Percentiles rank a stretch among this genome's conserved stretches.
These are phyloP conservation scores for Harpagus bidentatus DNA, from an alignment of 2,113 vertebrate species.

Conservation along the genomic window DNA sequence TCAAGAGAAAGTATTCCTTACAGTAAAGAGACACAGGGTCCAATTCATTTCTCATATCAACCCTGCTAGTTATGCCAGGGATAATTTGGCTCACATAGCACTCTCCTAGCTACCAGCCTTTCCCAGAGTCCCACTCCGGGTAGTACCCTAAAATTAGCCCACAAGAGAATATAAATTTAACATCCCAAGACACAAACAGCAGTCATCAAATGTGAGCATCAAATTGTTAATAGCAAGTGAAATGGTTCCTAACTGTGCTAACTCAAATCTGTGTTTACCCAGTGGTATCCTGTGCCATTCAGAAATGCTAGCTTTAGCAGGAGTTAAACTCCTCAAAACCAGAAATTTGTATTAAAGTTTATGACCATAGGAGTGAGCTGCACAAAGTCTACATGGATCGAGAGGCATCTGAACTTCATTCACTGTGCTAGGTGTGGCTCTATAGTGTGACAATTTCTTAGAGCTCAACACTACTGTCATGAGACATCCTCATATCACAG, in stretches of 20 bases:
- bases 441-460: background rate
- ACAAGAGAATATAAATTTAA: background rate
- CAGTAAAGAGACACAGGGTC: slow-evolving; percentile 20
- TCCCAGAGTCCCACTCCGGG: background rate
- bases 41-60: slow-evolving; percentile 50
- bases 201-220: background rate
- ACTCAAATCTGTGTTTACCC: background rate
- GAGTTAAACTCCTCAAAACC: background rate
- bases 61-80: background rate
- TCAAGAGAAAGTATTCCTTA: slow-evolving; percentile 7
- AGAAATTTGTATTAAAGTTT: background rate
- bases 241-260: background rate
- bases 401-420: background rate
- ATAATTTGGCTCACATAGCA: slow-evolving; percentile 15
- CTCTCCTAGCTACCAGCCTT: slow-evolving; percentile 25
- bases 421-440: background rate
- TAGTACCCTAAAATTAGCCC: background rate
- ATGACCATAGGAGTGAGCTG: background rate
- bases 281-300: background rate
- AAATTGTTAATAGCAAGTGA: background rate
- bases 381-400: background rate
- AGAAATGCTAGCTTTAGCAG: background rate
- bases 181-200: background rate
- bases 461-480: background rate
- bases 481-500: background rate